Base-by-base conservation (phyloP, 2,113 vertebrate species). In the Natator depressus region DNA sequence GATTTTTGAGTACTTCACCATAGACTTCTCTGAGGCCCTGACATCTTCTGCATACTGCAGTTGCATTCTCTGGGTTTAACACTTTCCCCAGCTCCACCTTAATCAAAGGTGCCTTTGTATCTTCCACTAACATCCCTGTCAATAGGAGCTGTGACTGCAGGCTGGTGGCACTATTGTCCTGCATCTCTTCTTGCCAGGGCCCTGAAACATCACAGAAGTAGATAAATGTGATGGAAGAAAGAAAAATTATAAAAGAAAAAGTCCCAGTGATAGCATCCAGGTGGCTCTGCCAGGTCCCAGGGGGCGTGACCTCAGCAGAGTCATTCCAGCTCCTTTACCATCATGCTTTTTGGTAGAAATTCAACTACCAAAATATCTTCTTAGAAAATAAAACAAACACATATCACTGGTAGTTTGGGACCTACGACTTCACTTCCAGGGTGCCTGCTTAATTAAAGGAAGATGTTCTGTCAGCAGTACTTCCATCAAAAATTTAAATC, bases 331-430 rank as follows among this genome's bases (percentile, higher is more conserved):
- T 2, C 42, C 53, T 84, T 92, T 69, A 82, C 54, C 59, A 85
- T 22, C 49, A 76, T 81, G 5, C 82, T 92, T 72, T 84, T 13
- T 22, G 6, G 57, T 54, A 24, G 87, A 94, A 93, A 72, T 57
- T 57, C 62, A 86, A 53, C 62, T 27, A 29, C 3, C 12, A 50
- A 69, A 87, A 69, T 4, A 6, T 78, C 42, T 69, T 95, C 89
- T 27, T 59, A 49, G 55, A 38, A 38, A 93, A 84, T 82, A 46
- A 57, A 19, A 57, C 27, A 49, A 46, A 5, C 49, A 35, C 7
- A 25, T 14, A 1, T 3, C 0, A 0, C 84, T 47, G 65, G 38
- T 2, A 31, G 10, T 88, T 38, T 17, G 16, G 24, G 13, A 85
- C 47, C 51, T 47, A 27, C 10, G 65, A 4, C 12, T 80, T 5